Base-by-base conservation (phyloP, 2,797 vertebrate genomes). In the Bradypodion ventrale region DNA sequence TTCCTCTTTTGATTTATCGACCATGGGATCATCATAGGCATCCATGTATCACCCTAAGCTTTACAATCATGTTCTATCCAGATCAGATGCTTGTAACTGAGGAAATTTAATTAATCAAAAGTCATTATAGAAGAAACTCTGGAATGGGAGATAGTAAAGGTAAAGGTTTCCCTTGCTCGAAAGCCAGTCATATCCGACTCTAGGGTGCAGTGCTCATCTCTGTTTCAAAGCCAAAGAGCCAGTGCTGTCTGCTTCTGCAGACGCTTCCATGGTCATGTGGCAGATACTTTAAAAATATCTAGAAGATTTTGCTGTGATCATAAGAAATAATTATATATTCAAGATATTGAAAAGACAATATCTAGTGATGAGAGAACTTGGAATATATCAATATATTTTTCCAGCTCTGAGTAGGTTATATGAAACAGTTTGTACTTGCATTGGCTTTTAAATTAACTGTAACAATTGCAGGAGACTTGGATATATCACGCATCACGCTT, bases 361-460 rank as follows among this genome's bases (percentile, higher is more conserved):
- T 49, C 25, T 3, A 56, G 10, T 40, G 35, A 83, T 40, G 81
- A 66, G 35, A 83, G 35, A 68, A 68, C 52, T 40, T 66, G 80
- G 52, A 69, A 80, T 75, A 46, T 65, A 10, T 62, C 7, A 70
- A 27, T 5, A 27, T 62, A 62, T 15, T 52, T 72, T 35, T 12
- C 15, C 35, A 75, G 15, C n/a, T n/a, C 8, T 59, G n/a, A 40
- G 0, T 25, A 73, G 21, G 23, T 46, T 66, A 75, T n/a, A 44
- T 5, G n/a, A 83, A 56, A 80, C 2, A 46, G 46, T 32, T 75
- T 49, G 21, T 40, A 25, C 56, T 56, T 56, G 13, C 46, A 16
- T 56, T 65, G 42, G 27, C 35, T 70, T 77, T 80, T 80, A n/a
- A 70, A 80, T 83, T 80, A 76, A 84, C 35, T 63, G 8, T 72